Percentiles rank a stretch among this genome's conserved stretches.
These are phyloP conservation scores for Mormyrus proboscirostris DNA, from an alignment of 2,797 vertebrate genomes.

Conservation along the genomic window DNA sequence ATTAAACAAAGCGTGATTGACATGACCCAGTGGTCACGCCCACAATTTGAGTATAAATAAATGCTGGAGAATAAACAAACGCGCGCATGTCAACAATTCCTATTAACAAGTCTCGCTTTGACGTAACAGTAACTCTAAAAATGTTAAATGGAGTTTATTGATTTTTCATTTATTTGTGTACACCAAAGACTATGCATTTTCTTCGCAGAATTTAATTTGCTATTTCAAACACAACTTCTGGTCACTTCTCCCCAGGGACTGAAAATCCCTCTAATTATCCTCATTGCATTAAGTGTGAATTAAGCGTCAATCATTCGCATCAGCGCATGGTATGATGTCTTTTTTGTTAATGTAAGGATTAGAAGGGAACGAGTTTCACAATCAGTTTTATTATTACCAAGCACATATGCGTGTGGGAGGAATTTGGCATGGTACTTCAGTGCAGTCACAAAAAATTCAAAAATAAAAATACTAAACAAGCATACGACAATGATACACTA, in stretches of 20 bases:
- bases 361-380: background rate
- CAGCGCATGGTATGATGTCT: background rate
- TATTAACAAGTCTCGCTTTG: background rate
- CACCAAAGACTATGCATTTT: background rate
- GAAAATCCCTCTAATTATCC: background rate
- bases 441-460: background rate
- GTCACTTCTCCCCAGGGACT: background rate
- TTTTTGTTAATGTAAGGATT: background rate
- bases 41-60: background rate
- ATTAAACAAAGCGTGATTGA: background rate
- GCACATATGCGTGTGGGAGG: background rate
- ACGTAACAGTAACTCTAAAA: background rate
- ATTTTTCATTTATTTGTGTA: background rate
- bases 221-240: background rate
- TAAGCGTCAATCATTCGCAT: background rate
- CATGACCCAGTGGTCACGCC: background rate
- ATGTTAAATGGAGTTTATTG: background rate
- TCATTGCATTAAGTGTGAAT: background rate
- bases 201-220: background rate
- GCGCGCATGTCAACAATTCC: background rate
- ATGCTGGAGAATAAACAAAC: background rate
- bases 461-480: background rate
- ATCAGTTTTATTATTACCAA: background rate
- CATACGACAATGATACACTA: background rate
- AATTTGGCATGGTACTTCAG: background rate